Conservation (phyloP, 2,888 invertebrate species). For the Isoperla grammatica region DNA sequence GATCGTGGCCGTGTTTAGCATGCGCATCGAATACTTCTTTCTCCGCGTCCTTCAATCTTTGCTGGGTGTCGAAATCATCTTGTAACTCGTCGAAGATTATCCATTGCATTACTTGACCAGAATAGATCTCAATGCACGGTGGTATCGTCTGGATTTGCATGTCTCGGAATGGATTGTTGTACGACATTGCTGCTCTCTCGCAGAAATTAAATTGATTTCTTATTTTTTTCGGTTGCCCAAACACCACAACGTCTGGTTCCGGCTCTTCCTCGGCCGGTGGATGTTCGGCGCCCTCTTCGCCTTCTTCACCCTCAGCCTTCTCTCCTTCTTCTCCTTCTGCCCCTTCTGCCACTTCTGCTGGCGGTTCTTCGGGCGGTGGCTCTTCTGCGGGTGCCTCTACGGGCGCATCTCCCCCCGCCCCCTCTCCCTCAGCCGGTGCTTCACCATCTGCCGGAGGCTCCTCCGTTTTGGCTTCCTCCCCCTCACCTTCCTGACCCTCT, state of each 20-base stretch:
- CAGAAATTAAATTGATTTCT: slow-evolving; percentile 95
- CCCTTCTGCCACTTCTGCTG: neutral
- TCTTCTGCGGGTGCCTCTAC: neutral
- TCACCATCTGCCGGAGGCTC: neutral
- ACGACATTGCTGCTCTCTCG: slow-evolving; percentile 85
- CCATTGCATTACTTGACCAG: slow-evolving; percentile 78
- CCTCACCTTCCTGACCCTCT: neutral
- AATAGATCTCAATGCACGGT: slow-evolving; percentile 72
- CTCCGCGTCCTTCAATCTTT: slow-evolving; percentile 66
- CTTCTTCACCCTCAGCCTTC: slow-evolving; percentile 34
- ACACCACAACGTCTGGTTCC: slow-evolving; percentile 31
- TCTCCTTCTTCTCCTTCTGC: slow-evolving; percentile 1
- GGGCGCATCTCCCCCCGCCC: neutral
- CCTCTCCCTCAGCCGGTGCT: neutral
- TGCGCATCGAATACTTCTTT: slow-evolving; percentile 36
- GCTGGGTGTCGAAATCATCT: slow-evolving; percentile 69
- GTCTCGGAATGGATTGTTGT: slow-evolving; percentile 57
- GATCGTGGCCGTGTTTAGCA: no score
- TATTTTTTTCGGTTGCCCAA: slow-evolving; percentile 57
- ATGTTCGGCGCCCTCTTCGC: slow-evolving; percentile 35
- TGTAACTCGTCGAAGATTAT: slow-evolving; percentile 85
- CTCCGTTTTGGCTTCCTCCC: neutral
- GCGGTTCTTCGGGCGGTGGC: neutral
- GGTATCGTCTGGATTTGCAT: slow-evolving; percentile 81
- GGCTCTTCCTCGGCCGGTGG: slow-evolving; percentile 31